Evolutionary conservation across 1,140 invertebrate genomes (phyloP).

Genomic region (Leucophenga varia): DNA sequence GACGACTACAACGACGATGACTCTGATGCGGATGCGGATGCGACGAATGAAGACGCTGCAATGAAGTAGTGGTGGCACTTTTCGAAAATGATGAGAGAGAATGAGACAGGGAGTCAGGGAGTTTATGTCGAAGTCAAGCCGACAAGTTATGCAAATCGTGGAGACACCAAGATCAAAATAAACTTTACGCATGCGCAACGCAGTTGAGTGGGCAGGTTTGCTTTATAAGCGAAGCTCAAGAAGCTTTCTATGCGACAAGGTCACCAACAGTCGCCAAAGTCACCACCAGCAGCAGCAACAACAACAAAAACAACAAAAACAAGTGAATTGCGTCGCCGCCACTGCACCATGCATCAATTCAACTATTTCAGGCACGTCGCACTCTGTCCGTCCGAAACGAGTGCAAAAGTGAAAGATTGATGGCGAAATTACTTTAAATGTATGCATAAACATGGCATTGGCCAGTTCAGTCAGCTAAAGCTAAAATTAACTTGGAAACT

Average conservation of each 20-base stretch:
- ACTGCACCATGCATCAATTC: constrained; percentile 1
- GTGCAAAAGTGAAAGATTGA: constrained; percentile 55
- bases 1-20: not conserved
- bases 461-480: constrained; percentile 5
- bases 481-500: no score
- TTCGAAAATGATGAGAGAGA: no score
- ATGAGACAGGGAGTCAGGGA: no score
- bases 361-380: constrained; percentile 1
- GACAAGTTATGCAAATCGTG: constrained; percentile 52
- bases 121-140: no score
- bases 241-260: no score
- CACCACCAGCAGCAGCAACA: no score
- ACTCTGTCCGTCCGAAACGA: constrained; percentile 45
- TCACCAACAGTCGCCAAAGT: no score
- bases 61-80: no score
- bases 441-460: constrained; percentile 23
- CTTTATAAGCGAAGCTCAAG: no score
- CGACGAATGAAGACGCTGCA: no score
- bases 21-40: no score
- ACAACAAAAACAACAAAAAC: constrained; percentile 18
- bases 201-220: constrained; percentile 44
- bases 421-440: constrained; percentile 53
- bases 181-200: constrained; percentile 38
- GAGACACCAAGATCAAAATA: constrained; percentile 52
- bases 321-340: constrained; percentile 11